These are phyloP conservation scores for Lepus timidus DNA, from an alignment of 2,113 vertebrate species.

Conservation along the genomic window DNA sequence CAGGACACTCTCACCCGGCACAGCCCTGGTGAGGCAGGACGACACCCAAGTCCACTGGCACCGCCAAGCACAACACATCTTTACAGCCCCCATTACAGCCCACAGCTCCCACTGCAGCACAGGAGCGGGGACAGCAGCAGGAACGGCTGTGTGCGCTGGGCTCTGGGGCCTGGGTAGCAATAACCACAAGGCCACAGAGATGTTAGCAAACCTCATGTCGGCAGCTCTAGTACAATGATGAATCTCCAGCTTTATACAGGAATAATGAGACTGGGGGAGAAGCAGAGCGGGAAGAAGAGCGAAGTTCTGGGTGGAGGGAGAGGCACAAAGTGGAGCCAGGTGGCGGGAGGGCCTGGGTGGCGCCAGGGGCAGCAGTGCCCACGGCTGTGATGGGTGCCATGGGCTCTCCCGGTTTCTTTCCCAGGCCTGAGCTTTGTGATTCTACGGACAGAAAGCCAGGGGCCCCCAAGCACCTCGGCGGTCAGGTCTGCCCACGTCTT, in stretches of 20 bases:
- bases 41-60: slow-evolving; percentile 53
- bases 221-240: slow-evolving; percentile 80
- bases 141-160: slow-evolving; percentile 77
- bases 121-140: slow-evolving; percentile 74
- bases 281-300: background rate
- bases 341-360: background rate
- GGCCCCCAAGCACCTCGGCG: background rate
- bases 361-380: background rate
- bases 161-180: slow-evolving; percentile 85
- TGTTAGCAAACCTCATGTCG: slow-evolving; percentile 66
- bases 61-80: slow-evolving; percentile 78
- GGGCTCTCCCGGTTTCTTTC: background rate
- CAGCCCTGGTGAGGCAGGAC: slow-evolving; percentile 23
- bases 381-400: background rate
- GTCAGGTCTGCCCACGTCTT: background rate
- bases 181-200: slow-evolving; percentile 86
- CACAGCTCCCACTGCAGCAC: slow-evolving; percentile 69
- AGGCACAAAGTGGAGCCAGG: background rate
- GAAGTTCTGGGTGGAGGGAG: background rate
- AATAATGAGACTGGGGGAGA: slow-evolving; percentile 78
- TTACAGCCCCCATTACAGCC: slow-evolving; percentile 82
- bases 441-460: background rate
- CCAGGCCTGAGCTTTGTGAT: background rate
- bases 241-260: slow-evolving; percentile 80
- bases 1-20: background rate